Evolutionary conservation across 2,888 invertebrate genomes (phyloP), one percentile per base, ranked within the genome.

Genomic region (Coleophora deauratella): DNA sequence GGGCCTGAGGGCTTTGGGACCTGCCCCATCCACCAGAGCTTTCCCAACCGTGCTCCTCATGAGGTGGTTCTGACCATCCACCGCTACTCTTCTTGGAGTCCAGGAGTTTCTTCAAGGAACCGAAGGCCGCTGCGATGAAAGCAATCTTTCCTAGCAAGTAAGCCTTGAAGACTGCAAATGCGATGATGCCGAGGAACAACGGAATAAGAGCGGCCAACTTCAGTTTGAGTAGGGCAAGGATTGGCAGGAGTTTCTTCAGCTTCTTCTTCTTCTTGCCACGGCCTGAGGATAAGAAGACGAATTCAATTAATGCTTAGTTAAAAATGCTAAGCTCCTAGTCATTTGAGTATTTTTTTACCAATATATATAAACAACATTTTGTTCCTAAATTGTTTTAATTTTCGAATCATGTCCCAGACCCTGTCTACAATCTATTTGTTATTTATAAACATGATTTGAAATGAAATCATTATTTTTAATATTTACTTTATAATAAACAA

Each of bases 71-170:
- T 1, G 91, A 88, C 57, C 93, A 92, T 57, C 92, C 34, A 61
- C 92, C 91, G 61, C 92, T 91, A 59, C 90, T 90, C 71, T 80
- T 90, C 67, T 93, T 92, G 36, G 89, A 87, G 42, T 91, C 93
- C 37, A 94, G 77, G 30, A 95, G 87, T 64, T 95, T 94, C 73
- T 86, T 86, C 54, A 86, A 45, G 1, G 77, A 85, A 45, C 93
- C 91, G 49, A 94, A 88, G 40, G 90, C 90, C 37, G 93, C 90
- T 49, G 94, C 89, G 54, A 94, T 88, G 54, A 95, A 88, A 1
- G 95, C 94, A 53, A 95, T 89, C 86, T 95, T 95, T 57, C 93
- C 94, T 51, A 95, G 89, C 43, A 94, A 82, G 66, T 93, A 88
- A 8, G 94, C 94, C 85, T 95, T 95, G 87, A 95, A 92, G 38